Conservation (phyloP, 2,113 vertebrate genomes). For the Pangasianodon hypophthalmus region DNA sequence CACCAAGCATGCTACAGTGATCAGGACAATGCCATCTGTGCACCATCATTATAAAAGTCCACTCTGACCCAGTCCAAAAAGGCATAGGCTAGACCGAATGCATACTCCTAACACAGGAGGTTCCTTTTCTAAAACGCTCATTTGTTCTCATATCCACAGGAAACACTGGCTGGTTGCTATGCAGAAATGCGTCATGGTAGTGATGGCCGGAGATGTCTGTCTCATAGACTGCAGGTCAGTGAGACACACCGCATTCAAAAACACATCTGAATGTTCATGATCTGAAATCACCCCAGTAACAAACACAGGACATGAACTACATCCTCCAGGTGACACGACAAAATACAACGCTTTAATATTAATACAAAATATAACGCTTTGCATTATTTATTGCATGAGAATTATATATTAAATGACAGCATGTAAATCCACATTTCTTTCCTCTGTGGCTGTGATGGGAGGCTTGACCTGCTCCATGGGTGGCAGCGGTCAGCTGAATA, state of each 20-base stretch:
- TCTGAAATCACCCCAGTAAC: not conserved
- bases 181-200: conserved; percentile 45
- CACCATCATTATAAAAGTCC: conserved; percentile 26
- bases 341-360: not conserved
- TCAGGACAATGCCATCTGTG: conserved; percentile 34
- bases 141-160: conserved; percentile 29
- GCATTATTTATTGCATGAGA: not conserved
- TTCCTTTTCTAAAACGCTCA: conserved; percentile 17
- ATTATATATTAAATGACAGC: not conserved
- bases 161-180: conserved; percentile 48
- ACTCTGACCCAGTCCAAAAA: conserved; percentile 31
- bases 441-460: not conserved
- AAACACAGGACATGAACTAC: not conserved
- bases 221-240: conserved; percentile 36
- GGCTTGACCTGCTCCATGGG: not conserved
- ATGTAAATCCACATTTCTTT: not conserved
- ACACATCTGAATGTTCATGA: not conserved
- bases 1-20: conserved; percentile 10
- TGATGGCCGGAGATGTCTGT: conserved; percentile 20
- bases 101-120: conserved; percentile 5
- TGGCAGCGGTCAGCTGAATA: conserved; percentile 11
- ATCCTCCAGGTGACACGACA: not conserved
- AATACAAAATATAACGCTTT: not conserved
- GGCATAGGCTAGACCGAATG: conserved; percentile 18
- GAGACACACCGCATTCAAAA: conserved; percentile 2